Conservation (phyloP, 2,888 invertebrate genomes). For the Syrista parreyssii region DNA sequence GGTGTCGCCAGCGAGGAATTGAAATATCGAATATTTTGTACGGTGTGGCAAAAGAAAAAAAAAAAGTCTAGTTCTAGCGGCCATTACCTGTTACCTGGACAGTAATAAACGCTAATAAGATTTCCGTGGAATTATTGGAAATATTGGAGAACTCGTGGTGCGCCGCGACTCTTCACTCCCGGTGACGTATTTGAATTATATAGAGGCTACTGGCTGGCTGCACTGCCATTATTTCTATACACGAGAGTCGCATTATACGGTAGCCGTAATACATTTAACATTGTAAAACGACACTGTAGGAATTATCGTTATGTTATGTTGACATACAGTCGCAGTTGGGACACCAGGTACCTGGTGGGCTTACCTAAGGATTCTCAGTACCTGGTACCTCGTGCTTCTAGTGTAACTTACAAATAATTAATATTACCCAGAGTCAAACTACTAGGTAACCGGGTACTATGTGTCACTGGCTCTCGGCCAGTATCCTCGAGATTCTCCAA, state of each 20-base stretch:
- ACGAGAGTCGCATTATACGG: neutral
- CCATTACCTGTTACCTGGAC: neutral
- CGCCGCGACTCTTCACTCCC: constrained; percentile 4
- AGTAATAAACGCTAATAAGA: constrained; percentile 30
- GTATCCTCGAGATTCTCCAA: neutral
- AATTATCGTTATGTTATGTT: neutral
- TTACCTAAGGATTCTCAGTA: neutral
- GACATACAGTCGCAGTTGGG: neutral
- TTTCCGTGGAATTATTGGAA: constrained; percentile 43
- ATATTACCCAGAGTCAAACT: neutral
- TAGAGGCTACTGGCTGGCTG: neutral
- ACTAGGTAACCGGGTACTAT: neutral
- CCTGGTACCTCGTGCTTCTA: neutral
- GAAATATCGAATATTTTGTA: neutral
- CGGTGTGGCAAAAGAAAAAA: neutral
- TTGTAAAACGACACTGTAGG: neutral
- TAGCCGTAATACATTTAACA: neutral
- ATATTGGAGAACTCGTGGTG: constrained; percentile 44
- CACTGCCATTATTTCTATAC: constrained; percentile 7
- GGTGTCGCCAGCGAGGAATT: neutral
- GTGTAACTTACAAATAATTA: neutral
- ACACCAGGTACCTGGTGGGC: neutral
- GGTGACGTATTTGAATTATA: neutral
- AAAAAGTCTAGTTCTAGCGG: neutral
- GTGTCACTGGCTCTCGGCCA: neutral